These are phyloP conservation scores for Hucho hucho DNA, from an alignment of 2,113 vertebrate genomes.

Conservation along the genomic window DNA sequence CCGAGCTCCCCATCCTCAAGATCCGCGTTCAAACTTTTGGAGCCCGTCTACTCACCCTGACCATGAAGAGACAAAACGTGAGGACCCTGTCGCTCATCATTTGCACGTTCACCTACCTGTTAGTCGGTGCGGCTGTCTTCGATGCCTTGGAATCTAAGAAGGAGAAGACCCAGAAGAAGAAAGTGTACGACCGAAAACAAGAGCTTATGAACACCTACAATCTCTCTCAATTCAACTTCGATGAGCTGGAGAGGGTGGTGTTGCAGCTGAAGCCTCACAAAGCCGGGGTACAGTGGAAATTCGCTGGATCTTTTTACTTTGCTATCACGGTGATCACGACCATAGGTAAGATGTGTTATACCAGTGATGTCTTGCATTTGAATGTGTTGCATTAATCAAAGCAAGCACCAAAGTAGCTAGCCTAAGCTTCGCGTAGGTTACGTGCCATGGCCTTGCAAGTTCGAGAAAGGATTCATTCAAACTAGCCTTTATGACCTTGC, in stretches of 20 bases:
- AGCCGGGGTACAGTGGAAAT: conserved; percentile 92
- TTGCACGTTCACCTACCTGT: conserved; percentile 94
- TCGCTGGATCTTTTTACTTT: conserved; percentile 95
- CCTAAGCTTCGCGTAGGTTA: too few relatives aligned
- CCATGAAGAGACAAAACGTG: conserved; percentile 96
- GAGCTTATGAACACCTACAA: conserved; percentile 83
- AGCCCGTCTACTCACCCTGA: conserved; percentile 63
- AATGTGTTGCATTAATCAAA: background rate
- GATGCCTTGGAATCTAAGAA: conserved; percentile 86
- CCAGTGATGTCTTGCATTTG: background rate
- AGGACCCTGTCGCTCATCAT: conserved; percentile 90
- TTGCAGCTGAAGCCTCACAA: conserved; percentile 92
- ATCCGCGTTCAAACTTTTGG: conserved; percentile 63
- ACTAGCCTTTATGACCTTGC: too few relatives aligned
- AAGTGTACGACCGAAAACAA: conserved; percentile 72
- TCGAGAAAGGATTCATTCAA: too few relatives aligned
- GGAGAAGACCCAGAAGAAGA: conserved; percentile 77
- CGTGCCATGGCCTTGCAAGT: too few relatives aligned
- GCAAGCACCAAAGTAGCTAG: background rate
- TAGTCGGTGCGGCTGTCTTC: conserved; percentile 93
- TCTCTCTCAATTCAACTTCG: conserved; percentile 78
- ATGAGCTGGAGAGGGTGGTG: conserved; percentile 84
- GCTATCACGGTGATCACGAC: conserved; percentile 97
- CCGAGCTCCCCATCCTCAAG: conserved; percentile 76
- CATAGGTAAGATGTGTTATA: conserved; percentile 78